A percentile compares a stretch with the other conserved stretches of the same genome.
phyloP scores from a whole-genome alignment of 2,113 vertebrate species.

The Formicarius rufipectus region DNA sequence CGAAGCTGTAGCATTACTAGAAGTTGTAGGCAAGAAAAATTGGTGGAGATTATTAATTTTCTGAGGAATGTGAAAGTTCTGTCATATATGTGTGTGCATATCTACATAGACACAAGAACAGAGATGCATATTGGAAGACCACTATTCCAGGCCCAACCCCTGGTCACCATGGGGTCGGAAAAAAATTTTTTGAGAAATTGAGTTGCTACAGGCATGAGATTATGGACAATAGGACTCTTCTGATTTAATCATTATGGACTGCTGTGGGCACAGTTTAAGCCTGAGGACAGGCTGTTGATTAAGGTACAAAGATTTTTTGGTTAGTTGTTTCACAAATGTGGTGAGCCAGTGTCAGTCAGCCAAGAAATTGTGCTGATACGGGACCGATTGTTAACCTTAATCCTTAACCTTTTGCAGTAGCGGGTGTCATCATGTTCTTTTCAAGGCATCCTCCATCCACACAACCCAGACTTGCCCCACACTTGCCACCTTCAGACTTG shows the following conservation, averaged over 20 bases:
- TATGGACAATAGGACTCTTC: not conserved
- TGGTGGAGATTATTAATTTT: not conserved
- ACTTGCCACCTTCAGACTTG: not conserved
- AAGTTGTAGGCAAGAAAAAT: not conserved
- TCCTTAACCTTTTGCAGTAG: not conserved
- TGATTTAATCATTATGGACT: not conserved
- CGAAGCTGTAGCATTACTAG: constrained; percentile 10
- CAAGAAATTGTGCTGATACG: not conserved
- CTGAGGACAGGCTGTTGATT: not conserved
- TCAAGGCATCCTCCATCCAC: not conserved
- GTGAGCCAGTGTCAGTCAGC: not conserved
- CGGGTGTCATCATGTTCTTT: accelerated
- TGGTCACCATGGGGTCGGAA: not conserved
- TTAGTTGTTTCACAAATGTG: not conserved
- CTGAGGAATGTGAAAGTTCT: not conserved
- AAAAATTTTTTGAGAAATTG: not conserved
- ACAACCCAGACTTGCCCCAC: not conserved
- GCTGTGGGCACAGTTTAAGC: not conserved
- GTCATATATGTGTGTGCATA: not conserved
- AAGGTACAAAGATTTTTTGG: not conserved
- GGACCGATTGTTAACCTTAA: not conserved
- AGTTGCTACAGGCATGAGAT: not conserved
- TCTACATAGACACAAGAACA: not conserved
- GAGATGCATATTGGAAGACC: not conserved
- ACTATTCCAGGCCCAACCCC: not conserved